Conservation (phyloP, 2,797 vertebrate species). For the Anas georgica region DNA sequence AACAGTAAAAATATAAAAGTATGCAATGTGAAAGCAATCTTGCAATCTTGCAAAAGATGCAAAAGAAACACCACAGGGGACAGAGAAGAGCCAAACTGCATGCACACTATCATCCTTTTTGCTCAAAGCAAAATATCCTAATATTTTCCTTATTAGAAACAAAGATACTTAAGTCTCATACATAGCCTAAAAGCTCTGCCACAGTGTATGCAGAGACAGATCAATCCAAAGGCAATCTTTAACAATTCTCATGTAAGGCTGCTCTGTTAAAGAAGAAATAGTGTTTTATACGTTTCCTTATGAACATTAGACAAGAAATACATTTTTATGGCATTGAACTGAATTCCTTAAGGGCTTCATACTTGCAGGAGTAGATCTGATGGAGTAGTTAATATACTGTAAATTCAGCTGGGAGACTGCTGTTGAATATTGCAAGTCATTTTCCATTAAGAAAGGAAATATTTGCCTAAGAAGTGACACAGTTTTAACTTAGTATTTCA, state of each 20-base stretch:
- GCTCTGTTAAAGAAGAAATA: neutral
- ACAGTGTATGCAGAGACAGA: neutral
- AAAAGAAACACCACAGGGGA: neutral
- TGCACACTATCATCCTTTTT: neutral
- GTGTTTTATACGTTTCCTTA: neutral
- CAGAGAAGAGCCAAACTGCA: neutral
- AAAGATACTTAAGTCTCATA: neutral
- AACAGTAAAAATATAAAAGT: neutral
- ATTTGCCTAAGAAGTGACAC: neutral
- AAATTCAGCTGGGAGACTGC: neutral
- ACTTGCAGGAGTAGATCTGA: neutral
- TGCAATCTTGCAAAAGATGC: neutral
- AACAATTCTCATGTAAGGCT: neutral
- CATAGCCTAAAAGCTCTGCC: neutral
- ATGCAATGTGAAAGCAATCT: neutral
- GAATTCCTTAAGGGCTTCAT: neutral
- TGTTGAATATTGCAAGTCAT: neutral
- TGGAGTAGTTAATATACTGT: neutral
- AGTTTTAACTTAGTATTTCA: neutral
- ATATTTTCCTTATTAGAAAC: neutral
- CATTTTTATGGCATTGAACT: neutral
- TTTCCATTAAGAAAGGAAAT: constrained; percentile 6
- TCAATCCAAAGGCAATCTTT: neutral
- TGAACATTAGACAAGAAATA: neutral
- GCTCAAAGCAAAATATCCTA: neutral